These are phyloP conservation scores for Saguinus imperator DNA, from an alignment of 2,113 vertebrate genomes.

Conservation along the genomic window DNA sequence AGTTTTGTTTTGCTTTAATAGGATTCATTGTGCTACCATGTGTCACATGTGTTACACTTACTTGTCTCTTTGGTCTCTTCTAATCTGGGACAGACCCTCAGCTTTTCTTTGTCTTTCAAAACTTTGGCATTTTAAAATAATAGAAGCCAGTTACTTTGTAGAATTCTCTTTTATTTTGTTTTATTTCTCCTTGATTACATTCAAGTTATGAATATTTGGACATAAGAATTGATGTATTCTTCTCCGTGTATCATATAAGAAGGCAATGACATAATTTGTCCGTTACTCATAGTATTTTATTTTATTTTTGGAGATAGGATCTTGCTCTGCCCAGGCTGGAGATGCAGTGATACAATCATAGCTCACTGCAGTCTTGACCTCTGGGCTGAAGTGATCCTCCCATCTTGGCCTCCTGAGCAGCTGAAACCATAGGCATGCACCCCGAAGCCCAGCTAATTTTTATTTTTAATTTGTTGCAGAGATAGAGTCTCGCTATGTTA, in stretches of 20 bases:
- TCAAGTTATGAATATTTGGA: not conserved
- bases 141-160: not conserved
- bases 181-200: conserved; percentile 29
- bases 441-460: not conserved
- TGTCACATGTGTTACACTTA: not conserved
- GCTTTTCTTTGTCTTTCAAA: conserved; percentile 13
- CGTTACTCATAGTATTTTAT: too few species aligned
- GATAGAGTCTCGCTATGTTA: not conserved
- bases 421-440: not conserved
- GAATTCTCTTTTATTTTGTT: not conserved
- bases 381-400: not conserved
- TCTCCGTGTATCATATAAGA: too few species aligned
- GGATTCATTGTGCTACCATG: not conserved
- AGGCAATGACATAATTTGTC: too few species aligned
- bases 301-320: not conserved
- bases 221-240: not conserved
- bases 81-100: not conserved
- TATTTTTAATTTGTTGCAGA: not conserved
- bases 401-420: not conserved
- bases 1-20: not conserved
- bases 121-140: not conserved
- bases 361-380: not conserved
- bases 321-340: not conserved
- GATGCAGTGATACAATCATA: not conserved
- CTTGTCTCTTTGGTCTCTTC: not conserved